Evolutionary conservation across 2,797 vertebrate genomes (phyloP).

Genomic region (Enoplosus armatus): DNA sequence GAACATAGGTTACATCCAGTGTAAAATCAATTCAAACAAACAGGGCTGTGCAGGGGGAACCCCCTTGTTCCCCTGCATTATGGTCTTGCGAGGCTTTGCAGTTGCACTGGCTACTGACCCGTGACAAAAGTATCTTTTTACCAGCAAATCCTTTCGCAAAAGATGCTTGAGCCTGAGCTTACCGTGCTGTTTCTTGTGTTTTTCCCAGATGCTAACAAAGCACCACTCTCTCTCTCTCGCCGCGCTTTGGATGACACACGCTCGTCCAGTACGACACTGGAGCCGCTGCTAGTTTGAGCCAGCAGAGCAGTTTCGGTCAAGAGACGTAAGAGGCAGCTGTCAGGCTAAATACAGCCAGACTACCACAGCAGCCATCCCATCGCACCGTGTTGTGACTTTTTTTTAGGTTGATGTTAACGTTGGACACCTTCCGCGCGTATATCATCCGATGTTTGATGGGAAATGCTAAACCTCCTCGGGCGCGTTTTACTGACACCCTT

Average conservation of each 20-base stretch:
- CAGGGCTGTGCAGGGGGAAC: no score
- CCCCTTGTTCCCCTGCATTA: no score
- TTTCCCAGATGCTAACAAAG: constrained; percentile 1
- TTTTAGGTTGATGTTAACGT: constrained; percentile 37
- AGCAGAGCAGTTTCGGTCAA: constrained; percentile 9
- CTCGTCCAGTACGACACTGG: constrained; percentile 6
- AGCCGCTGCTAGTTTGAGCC: constrained; percentile 15
- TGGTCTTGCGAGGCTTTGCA: no score
- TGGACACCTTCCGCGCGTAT: constrained; percentile 17
- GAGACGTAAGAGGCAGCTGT: constrained; percentile 23
- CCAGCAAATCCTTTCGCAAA: background rate
- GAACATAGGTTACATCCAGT: background rate
- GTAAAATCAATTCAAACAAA: background rate
- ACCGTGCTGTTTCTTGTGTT: background rate
- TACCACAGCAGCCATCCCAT: constrained; percentile 1
- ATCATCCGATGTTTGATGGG: constrained; percentile 21
- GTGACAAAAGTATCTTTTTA: background rate
- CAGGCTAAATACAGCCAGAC: constrained; percentile 21
- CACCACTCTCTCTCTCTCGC: background rate
- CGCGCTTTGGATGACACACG: background rate
- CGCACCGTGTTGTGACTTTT: constrained; percentile 20
- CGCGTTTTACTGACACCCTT: constrained; percentile 50
- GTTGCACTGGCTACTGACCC: no score
- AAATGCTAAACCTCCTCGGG: constrained; percentile 13
- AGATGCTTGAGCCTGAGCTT: background rate